A percentile compares a stretch with the other conserved stretches of the same genome.
Conservation (phyloP, 2,888 invertebrate genomes). For the Cantharis rufa region DNA sequence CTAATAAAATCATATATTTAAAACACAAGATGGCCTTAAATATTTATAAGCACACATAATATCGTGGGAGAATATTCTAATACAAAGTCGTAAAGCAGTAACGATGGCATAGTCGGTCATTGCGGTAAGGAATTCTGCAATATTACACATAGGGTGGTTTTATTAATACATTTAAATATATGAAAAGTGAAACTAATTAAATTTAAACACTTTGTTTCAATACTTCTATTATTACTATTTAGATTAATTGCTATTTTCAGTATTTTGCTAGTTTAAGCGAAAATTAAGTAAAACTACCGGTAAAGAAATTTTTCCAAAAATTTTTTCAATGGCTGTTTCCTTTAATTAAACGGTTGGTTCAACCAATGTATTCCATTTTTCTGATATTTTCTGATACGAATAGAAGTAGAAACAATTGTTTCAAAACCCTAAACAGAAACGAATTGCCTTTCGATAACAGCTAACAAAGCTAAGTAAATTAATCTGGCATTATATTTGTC, state of each 20-base stretch:
- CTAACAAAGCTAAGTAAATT: too few relatives aligned
- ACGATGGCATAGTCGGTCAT: conserved; percentile 32
- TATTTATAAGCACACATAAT: conserved; percentile 31
- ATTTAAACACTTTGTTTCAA: background rate
- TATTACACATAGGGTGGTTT: conserved; percentile 25
- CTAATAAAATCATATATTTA: conserved; percentile 25
- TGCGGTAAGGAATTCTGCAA: conserved; percentile 29
- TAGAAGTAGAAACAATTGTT: too few relatives aligned
- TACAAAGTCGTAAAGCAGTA: conserved; percentile 31
- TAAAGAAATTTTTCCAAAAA: too few relatives aligned
- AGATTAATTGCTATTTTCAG: too few relatives aligned
- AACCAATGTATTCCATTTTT: too few relatives aligned
- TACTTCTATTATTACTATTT: background rate
- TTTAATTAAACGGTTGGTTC: too few relatives aligned
- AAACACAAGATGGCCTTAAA: conserved; percentile 22
- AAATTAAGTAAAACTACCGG: background rate
- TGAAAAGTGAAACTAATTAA: conserved; percentile 16
- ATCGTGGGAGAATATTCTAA: conserved; percentile 30
- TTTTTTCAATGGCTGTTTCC: too few relatives aligned
- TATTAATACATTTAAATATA: conserved; percentile 18
- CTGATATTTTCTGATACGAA: too few relatives aligned
- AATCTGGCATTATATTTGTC: too few relatives aligned
- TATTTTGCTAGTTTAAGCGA: too few relatives aligned
- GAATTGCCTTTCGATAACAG: too few relatives aligned
- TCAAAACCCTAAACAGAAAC: too few relatives aligned